Evolutionary conservation across 1,140 invertebrate genomes (phyloP), one percentile per base, ranked within the genome.

Genomic region (Atopsyche davidsoni): DNA sequence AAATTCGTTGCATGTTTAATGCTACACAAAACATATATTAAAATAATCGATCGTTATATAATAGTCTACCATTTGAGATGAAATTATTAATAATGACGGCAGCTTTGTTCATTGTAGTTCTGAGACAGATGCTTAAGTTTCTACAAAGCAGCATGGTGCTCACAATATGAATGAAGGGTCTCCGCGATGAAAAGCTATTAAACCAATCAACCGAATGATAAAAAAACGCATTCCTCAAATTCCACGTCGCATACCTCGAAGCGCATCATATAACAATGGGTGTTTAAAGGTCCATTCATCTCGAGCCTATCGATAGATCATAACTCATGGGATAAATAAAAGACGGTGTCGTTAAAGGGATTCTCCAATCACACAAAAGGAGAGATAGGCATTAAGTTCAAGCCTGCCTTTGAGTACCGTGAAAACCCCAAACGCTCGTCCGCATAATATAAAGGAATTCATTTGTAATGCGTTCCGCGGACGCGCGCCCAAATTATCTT

Each of bases 211-310:
- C 25, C 45, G 23, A 57, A 52, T 36, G 49, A 46, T 52, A 51
- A 47, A 36, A 13, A 50, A 48, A 50, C 24, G 32, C 45, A 52
- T 57, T 52, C 49, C 38, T 52, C 24, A 43, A 47, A 57, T 51
- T 36, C 41, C 46, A 41, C 31, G 17, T 38, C 41, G 41, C 22
- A 44, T 23, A 46, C 19, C 32, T 48, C 23, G 23, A 48, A 17
- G 28, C 40, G 7, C 14, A 35, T 22, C 35, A 14, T 21, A 49
- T 46, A 47, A 56, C 54, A 57, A 57, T 57, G 46, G 55, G 45
- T 57, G 52, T 57, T 57, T 57, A 57, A 57, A 51, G 46, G 45
- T 17, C 50, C 55, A 52, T 57, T 57, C 49, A 57, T 57, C 45
- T 45, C 35, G 10, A 32, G 32, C 53, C 36, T 18, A 45, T 50